These are phyloP conservation scores for Pterophyllum scalare DNA, from an alignment of 2,113 vertebrate genomes.

Conservation along the genomic window DNA sequence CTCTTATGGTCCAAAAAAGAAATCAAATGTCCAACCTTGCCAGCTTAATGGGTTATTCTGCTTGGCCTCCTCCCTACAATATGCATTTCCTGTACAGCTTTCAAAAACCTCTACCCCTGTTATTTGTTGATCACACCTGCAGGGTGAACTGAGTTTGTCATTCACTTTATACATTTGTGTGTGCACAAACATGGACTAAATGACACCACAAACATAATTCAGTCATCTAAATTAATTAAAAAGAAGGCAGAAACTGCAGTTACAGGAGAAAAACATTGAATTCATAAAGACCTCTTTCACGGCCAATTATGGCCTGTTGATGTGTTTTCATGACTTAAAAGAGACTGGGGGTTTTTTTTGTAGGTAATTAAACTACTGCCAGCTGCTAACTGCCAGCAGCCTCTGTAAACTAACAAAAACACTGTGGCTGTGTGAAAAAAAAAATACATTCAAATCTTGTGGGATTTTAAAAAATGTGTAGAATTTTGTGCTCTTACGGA, in stretches of 20 bases:
- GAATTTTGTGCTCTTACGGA: neutral
- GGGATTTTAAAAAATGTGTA: neutral
- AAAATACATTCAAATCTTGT: too few relatives aligned
- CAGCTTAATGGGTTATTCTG: conserved; percentile 28
- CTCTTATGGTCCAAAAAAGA: neutral
- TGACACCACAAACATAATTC: conserved; percentile 21
- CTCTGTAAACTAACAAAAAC: conserved; percentile 4
- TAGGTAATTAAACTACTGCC: neutral
- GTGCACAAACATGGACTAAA: neutral
- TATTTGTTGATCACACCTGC: conserved; percentile 24
- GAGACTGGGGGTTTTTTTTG: neutral
- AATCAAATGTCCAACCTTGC: neutral
- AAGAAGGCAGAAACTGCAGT: conserved; percentile 11
- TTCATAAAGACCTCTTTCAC: neutral
- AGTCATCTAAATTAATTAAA: conserved; percentile 48
- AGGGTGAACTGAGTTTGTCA: conserved; percentile 38
- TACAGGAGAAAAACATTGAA: neutral
- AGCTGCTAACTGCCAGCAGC: neutral
- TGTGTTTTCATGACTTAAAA: conserved; percentile 29
- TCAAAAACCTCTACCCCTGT: neutral
- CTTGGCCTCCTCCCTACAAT: conserved; percentile 31
- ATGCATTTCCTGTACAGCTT: conserved; percentile 30
- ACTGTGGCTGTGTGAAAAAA: neutral
- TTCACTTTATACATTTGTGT: conserved; percentile 3
- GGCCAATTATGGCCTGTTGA: conserved; percentile 22